phyloP scores from a whole-genome alignment of 2,888 invertebrate genomes.

The Coleophora flavipennella region DNA sequence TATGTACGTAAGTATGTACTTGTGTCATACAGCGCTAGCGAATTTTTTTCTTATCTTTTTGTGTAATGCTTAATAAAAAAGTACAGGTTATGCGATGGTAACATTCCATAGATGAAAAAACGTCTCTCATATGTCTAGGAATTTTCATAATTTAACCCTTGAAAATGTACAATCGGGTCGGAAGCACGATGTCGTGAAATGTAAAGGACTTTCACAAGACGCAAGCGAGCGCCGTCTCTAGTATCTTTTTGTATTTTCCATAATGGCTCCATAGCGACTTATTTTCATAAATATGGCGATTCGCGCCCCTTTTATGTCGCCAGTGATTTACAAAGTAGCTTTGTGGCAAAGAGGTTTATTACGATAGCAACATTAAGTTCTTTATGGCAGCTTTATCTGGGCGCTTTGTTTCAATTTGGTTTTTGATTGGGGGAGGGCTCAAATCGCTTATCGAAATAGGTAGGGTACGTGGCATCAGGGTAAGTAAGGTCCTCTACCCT shows the following conservation, averaged over 20 bases:
- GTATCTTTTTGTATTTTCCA: slow-evolving; percentile 65
- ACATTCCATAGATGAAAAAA: too few species aligned
- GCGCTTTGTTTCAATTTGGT: neutral
- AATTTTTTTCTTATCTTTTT: too few species aligned
- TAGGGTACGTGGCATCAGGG: too few species aligned
- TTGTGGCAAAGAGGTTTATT: slow-evolving; percentile 7
- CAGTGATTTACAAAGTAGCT: slow-evolving; percentile 10
- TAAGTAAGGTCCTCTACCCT: too few species aligned
- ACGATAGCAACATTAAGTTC: slow-evolving; percentile 8
- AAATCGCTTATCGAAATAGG: too few species aligned
- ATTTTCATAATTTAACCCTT: too few species aligned
- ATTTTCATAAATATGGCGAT: slow-evolving; percentile 69
- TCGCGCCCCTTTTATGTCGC: slow-evolving; percentile 61
- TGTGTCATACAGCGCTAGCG: too few species aligned
- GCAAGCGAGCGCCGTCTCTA: neutral
- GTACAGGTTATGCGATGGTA: too few species aligned
- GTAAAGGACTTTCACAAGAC: neutral
- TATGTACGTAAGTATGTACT: too few species aligned
- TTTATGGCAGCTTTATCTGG: neutral
- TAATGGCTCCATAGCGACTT: slow-evolving; percentile 62
- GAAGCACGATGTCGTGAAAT: neutral
- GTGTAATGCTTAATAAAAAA: too few species aligned
- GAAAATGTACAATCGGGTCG: neutral
- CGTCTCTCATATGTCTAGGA: too few species aligned
- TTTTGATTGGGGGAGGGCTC: too few species aligned